Percentiles rank a stretch among this genome's conserved stretches.
Conservation (phyloP, 2,113 vertebrate species). For the Ptilorrhoa leucosticta region DNA sequence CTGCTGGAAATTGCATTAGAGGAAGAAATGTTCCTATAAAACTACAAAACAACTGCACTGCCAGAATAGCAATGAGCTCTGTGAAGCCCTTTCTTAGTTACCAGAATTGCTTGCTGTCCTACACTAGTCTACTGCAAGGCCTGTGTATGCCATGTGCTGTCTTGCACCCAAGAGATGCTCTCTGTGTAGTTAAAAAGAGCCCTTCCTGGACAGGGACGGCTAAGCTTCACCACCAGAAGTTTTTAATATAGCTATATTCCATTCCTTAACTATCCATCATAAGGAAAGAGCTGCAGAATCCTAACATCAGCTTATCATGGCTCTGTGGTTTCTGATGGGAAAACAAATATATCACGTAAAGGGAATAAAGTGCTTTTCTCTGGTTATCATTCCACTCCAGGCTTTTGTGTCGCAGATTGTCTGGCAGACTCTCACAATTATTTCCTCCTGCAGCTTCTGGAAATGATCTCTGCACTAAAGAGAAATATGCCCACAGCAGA, state of each 20-base stretch:
- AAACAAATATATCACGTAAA: background rate
- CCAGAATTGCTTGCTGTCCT: background rate
- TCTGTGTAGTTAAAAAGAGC: background rate
- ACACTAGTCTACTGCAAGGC: background rate
- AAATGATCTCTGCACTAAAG: conserved; percentile 50
- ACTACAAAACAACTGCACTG: background rate
- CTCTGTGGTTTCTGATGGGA: conserved; percentile 18
- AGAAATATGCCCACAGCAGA: conserved; percentile 30
- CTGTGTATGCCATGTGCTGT: background rate
- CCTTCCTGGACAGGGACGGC: background rate
- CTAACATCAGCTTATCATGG: background rate
- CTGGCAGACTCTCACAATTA: conserved; percentile 32
- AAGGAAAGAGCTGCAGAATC: background rate
- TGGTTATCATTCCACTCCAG: conserved; percentile 47
- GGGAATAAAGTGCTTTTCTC: conserved; percentile 22
- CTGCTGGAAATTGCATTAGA: background rate
- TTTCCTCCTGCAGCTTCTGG: conserved; percentile 52
- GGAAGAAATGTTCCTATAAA: background rate
- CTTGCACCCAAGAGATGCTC: background rate
- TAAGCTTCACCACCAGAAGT: background rate
- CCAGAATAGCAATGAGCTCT: conserved; percentile 1
- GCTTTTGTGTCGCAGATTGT: conserved; percentile 29
- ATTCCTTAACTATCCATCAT: background rate
- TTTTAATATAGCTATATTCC: background rate
- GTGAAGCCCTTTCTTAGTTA: background rate